Evolutionary conservation across 2,888 invertebrate genomes (phyloP), one percentile per base, ranked within the genome.

Genomic region (Pachycephus smyrnensis): DNA sequence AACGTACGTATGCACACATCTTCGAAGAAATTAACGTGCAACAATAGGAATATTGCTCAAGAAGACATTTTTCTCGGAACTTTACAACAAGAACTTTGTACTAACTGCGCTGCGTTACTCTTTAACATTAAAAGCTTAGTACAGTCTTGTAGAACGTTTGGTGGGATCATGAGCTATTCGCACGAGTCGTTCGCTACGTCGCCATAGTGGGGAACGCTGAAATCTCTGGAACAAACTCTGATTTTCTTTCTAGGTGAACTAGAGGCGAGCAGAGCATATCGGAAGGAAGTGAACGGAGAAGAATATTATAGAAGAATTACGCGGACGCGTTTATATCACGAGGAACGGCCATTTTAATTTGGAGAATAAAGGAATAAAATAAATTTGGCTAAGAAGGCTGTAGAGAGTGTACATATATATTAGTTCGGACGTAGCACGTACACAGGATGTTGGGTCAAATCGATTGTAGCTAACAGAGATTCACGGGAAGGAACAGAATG

Each of bases 191-290:
- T 75, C 31, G 68, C 37, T 71, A 74, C 77, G 80, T 82, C 82
- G 85, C 78, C 81, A 81, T 79, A 81, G 82, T 80, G 85, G 85
- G 85, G 86, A 85, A 85, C 82, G 75, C 35, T 33, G 33, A 77
- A 37, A 79, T 69, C 77, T 80, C 78, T 81, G 80, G 79, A 76
- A 79, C 79, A 81, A 75, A 76, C 71, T 79, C 80, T 80, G 77
- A 81, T 86, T 87, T 82, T 76, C 82, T 83, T 86, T 87, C 73
- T 86, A 87, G 87, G 83, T 87, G 82, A 86, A 82, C 55, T 55
- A 55, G 55, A 55, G 55, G 55, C 55, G 55, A 55, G 55, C 55
- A 55, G 55, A 55, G 23, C 55, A 55, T 23, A 55, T 6, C 55
- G 23, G 15, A 55, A 23, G 55, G 55, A 55, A 23, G 55, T 3